Evolutionary conservation across 2,113 vertebrate genomes (phyloP), one percentile per base, ranked within the genome.

Genomic region (Pandion haliaetus): DNA sequence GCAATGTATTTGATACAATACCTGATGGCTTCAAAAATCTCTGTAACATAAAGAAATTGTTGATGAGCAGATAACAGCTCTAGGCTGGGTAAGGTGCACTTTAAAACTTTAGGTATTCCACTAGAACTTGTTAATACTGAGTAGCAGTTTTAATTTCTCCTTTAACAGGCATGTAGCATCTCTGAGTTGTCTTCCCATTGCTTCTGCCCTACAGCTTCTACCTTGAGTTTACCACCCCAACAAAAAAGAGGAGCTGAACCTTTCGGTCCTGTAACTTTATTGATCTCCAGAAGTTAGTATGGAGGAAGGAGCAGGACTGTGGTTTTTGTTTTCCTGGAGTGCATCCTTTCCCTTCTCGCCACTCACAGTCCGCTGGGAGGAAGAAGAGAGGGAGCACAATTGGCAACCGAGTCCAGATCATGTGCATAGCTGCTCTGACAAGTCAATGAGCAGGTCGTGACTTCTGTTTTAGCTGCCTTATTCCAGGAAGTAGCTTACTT

Each of bases 21-120:
- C 81, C 77, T n/a, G 54, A 83, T 42, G 81, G 78, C 31, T 95
- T 95, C 73, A 83, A 88, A 91, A 93, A 76, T 42, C 77, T 94
- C 13, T 24, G n/a, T 26, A 76, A 54, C 21, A 31, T 94, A 58
- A 82, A 93, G 69, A 89, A 89, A 74, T 44, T 61, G 8, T 21
- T 95, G 20, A 17, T 26, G 29, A 82, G 77, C 25, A 25, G 40
- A n/a, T 55, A 55, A 38, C 24, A 54, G 40, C 62, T 88, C 77
- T 34, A 61, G 76, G 47, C 49, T 94, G 26, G 90, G 89, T 94
- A 77, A 90, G 81, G 40, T 77, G 44, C 36, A 52, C 34, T 83
- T 40, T 36, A 52, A 63, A 65, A 55, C 34, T 9, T 36, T 16
- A 49, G 25, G 61, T 55, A 32, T 63, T 80, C 8, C 24, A 47